Evolutionary conservation across 1,140 invertebrate species (phyloP).

Genomic region (Alviniconcha marisindica): DNA sequence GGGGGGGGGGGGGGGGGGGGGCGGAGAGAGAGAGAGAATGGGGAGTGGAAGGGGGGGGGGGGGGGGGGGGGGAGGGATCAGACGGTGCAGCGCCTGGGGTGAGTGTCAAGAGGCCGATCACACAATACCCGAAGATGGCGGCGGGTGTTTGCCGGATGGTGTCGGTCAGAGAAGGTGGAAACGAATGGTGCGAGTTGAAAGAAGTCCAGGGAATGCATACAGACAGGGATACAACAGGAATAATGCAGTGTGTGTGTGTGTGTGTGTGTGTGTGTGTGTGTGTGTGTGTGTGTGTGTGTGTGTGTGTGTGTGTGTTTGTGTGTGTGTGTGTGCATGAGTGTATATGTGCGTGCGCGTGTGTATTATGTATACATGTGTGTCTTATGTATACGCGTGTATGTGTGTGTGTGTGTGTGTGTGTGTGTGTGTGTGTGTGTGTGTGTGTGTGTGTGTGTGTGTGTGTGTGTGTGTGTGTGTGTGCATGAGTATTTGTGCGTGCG

Average conservation of each 20-base stretch:
- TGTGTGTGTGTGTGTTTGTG: not conserved
- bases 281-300: not conserved
- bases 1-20: too few relatives aligned
- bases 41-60: too few relatives aligned
- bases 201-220: not conserved
- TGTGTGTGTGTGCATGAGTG: not conserved
- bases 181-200: not conserved
- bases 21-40: too few relatives aligned
- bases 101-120: too few relatives aligned
- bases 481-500: not conserved
- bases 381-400: not conserved
- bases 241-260: not conserved
- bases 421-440: conserved; percentile 1
- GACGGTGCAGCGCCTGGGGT: too few relatives aligned
- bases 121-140: too few relatives aligned
- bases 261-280: not conserved
- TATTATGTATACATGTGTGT: not conserved
- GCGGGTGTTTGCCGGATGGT: too few relatives aligned
- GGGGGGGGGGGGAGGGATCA: too few relatives aligned
- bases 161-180: too few relatives aligned
- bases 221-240: too few relatives aligned
- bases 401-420: not conserved
- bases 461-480: not conserved
- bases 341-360: too few relatives aligned
- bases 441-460: not conserved